Base-by-base conservation (phyloP, 92 coral and sea anemone species). In the Scolanthus callimorphus region DNA sequence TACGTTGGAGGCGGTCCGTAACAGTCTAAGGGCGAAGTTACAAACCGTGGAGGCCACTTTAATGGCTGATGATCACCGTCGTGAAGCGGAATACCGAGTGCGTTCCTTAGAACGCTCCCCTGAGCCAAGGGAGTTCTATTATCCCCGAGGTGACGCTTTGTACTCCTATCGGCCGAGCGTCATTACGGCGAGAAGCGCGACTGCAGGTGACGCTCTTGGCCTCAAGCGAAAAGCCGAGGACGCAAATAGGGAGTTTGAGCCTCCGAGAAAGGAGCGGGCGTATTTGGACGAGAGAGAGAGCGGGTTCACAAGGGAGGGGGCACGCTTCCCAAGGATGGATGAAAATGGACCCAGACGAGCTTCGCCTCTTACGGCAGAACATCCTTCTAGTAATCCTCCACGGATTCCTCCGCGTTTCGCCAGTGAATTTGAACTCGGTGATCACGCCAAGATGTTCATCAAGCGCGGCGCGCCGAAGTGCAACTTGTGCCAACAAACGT, bases 401-500 rank as follows among this genome's bases (percentile, higher is more conserved):
- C 31, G 45, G 1, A 19, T 39, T 29, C 55, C 56, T 11, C 43
- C 17, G 41, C 55, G 49, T 3, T 13, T 29, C 6, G 38, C 47
- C 20, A 65, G 57, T 26, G 65, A 55, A 24, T n/a, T 56, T 1
- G 52, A 46, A 4, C 57, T 68, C 24, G 48, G 62, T 28, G 65
- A 68, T 11, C 75, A 68, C 26, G 56, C 65, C 31, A 68, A 57
- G 65, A 68, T 68, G 1, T 68, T 68, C 57, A 68, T 68, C 75
- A 68, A 65, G 43, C 90, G 90, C 12, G 71, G 65, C 41, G 62
- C 79, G 19, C 79, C 88, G 25, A 85, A 80, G 34, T 88, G 96
- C 23, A 88, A 88, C 60, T 90, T 85, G 0, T 88, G 96, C 27
- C 90, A 79, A 46, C 86, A 83, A 57, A 77, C 84, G 11, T 88